Conservation (phyloP, 2,113 vertebrate genomes). For the Corythornis cristatus region DNA sequence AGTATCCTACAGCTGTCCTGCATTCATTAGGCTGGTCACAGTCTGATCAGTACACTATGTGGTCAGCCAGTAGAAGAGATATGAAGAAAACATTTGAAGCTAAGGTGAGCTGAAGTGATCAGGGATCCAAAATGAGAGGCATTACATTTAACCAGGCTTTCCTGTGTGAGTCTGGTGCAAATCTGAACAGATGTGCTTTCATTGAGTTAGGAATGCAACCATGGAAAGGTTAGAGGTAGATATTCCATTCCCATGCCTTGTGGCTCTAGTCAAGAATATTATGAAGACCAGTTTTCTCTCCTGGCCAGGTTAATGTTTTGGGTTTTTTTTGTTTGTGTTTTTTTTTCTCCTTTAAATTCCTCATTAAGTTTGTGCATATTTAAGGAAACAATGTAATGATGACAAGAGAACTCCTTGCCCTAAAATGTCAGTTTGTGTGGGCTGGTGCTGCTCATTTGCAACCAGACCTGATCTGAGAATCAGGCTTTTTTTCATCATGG, state of each 20-base stretch:
- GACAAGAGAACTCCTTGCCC: not conserved
- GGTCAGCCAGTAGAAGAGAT: not conserved
- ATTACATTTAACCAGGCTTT: not conserved
- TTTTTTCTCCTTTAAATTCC: not conserved
- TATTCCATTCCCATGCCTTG: not conserved
- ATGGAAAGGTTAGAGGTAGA: not conserved
- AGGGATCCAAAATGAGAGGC: not conserved
- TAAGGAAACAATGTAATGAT: not conserved
- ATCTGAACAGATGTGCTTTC: not conserved
- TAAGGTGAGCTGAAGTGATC: not conserved
- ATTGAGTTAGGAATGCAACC: not conserved
- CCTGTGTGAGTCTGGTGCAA: not conserved
- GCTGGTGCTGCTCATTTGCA: not conserved
- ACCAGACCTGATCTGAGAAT: not conserved
- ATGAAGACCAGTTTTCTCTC: not conserved
- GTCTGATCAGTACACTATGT: not conserved
- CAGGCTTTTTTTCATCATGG: not conserved
- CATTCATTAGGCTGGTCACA: not conserved
- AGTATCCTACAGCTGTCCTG: not conserved
- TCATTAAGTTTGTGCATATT: not conserved
- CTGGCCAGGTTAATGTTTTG: not conserved
- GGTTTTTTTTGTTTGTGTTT: too few species aligned
- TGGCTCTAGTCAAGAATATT: not conserved
- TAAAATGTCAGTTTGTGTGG: not conserved
- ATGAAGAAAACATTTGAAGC: not conserved